Conservation (phyloP, 1,140 invertebrate species). For the Drosophila pandora region DNA sequence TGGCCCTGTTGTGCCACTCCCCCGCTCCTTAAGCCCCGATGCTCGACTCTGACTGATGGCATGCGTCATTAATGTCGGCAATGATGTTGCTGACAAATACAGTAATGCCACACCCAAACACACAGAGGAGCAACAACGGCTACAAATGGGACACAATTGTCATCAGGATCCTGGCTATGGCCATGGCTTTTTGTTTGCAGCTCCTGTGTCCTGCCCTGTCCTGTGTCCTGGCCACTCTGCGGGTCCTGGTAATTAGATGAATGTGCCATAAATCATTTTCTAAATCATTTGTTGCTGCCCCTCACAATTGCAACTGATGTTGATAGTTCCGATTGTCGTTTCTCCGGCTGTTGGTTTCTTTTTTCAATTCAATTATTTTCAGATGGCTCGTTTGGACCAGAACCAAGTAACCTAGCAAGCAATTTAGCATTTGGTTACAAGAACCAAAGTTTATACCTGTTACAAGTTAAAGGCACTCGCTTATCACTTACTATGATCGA, state of each 20-base stretch:
- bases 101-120: slow-evolving; percentile 29
- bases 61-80: slow-evolving; percentile 78
- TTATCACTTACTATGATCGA: neutral
- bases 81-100: slow-evolving; percentile 69
- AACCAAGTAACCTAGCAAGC: neutral
- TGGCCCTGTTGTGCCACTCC: neutral
- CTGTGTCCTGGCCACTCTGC: slow-evolving; percentile 45
- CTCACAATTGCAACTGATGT: slow-evolving; percentile 42
- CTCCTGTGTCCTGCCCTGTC: slow-evolving; percentile 12
- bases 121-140: slow-evolving; percentile 36
- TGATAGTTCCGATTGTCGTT: slow-evolving; percentile 33
- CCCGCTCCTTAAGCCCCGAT: slow-evolving; percentile 4
- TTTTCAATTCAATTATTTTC: slow-evolving; percentile 50
- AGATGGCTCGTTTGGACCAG: slow-evolving; percentile 7
- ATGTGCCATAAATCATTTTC: slow-evolving; percentile 81
- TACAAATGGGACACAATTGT: slow-evolving; percentile 72
- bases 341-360: slow-evolving; percentile 20
- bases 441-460: no score
- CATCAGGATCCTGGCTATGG: slow-evolving; percentile 54
- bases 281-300: slow-evolving; percentile 73
- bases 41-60: slow-evolving; percentile 63
- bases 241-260: slow-evolving; percentile 79
- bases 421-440: no score
- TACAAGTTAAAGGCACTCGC: neutral
- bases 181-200: slow-evolving; percentile 61